Percentiles rank a stretch among this genome's conserved stretches.
phyloP scores from a whole-genome alignment of 2,797 vertebrate species.

The Numenius phaeopus region DNA sequence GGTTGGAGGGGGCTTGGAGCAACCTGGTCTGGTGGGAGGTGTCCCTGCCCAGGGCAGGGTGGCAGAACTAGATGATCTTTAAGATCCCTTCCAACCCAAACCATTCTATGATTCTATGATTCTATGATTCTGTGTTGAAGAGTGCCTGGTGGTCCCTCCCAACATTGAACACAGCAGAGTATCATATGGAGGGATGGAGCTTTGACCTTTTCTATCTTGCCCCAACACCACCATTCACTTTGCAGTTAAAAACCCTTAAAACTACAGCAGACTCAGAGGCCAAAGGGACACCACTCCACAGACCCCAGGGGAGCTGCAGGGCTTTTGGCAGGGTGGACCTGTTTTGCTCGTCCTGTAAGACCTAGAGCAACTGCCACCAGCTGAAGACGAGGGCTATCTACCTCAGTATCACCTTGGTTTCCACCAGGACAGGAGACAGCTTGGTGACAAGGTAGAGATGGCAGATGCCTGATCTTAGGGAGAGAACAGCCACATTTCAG shows the following conservation, averaged over 20 bases:
- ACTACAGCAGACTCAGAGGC: neutral
- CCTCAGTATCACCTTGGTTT: neutral
- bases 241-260: neutral
- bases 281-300: neutral
- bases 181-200: fast-evolving
- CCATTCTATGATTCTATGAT: too few relatives aligned
- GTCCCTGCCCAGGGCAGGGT: too few relatives aligned
- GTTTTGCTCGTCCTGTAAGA: neutral
- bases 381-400: neutral
- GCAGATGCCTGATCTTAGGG: neutral
- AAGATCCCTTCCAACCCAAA: too few relatives aligned
- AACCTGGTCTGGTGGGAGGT: too few relatives aligned
- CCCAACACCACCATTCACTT: neutral
- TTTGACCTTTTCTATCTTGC: neutral
- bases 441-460: neutral
- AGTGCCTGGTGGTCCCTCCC: neutral
- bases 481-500: neutral
- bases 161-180: fast-evolving
- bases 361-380: neutral
- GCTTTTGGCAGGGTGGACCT: too few relatives aligned
- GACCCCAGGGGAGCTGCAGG: neutral
- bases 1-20: too few relatives aligned
- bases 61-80: too few relatives aligned
- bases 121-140: too few relatives aligned
- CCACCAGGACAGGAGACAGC: neutral